Conservation (phyloP, 2,888 invertebrate genomes). For the Orthosia gracilis region DNA sequence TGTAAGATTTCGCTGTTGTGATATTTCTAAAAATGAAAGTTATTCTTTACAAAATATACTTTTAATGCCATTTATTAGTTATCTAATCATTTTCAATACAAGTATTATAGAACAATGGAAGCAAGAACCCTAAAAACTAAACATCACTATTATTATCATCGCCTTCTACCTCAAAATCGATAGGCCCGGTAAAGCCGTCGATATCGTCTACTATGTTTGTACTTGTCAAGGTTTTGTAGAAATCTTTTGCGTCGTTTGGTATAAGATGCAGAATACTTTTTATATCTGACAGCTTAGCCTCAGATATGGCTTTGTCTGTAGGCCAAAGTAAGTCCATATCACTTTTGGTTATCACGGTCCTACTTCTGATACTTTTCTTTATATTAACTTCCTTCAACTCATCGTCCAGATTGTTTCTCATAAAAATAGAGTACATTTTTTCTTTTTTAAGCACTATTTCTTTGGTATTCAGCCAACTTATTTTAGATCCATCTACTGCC, state of each 20-base stretch:
- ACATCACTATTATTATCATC: too few relatives aligned
- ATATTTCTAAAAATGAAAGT: too few relatives aligned
- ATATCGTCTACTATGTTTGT: constrained; percentile 16
- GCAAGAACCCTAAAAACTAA: too few relatives aligned
- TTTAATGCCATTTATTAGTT: too few relatives aligned
- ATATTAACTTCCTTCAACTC: constrained; percentile 39
- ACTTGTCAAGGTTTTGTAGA: constrained; percentile 38
- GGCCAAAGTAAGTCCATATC: constrained; percentile 51
- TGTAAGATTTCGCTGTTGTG: too few relatives aligned
- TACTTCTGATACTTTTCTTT: constrained; percentile 48
- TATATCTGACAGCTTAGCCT: constrained; percentile 39
- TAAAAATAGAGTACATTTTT: constrained; percentile 38
- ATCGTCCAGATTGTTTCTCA: constrained; percentile 43
- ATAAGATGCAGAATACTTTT: constrained; percentile 46
- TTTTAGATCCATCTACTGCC: constrained; percentile 36
- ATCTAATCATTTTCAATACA: too few relatives aligned
- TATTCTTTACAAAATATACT: too few relatives aligned
- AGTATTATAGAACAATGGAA: too few relatives aligned
- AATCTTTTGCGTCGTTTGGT: constrained; percentile 44
- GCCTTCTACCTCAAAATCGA: constrained; percentile 49
- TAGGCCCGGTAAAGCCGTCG: constrained; percentile 30
- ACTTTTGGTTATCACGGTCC: constrained; percentile 37
- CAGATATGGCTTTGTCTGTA: constrained; percentile 45
- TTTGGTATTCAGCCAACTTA: constrained; percentile 44
- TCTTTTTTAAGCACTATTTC: constrained; percentile 47